Base-by-base conservation (phyloP, 2,113 vertebrate genomes). In the Oxyura jamaicensis region DNA sequence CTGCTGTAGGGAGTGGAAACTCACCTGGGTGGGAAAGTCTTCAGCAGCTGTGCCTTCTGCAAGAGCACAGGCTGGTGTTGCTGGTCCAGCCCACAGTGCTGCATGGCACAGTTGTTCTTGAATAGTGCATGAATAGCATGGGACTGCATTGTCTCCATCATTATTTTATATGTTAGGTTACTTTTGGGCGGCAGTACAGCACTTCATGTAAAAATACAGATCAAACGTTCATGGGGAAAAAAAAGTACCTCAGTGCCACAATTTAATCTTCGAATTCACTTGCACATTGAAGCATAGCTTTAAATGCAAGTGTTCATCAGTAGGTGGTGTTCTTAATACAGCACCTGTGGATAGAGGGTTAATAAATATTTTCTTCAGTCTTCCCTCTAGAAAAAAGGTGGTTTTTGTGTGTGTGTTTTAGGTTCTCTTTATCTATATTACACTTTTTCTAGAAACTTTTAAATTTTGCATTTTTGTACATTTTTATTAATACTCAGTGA, bases 131-230 rank as follows among this genome's bases (percentile, higher is more conserved):
- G 13, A 41, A 35, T 59, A 28, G 20, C 4, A 1, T 2, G 53
- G 26, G 29, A 3, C 5, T 3, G 2, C 0, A 4, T 25, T 48
- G 8, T 23, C 19, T 56, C 52, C 41, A 0, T 25, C 0, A 0
- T 18, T 33, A 1, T 31, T 78, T 33, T 2, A 39, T 23, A 77
- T 5, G 2, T 9, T 10, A 12, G 28, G 36, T 31, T 55, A 22
- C 39, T 74, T 41, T 52, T 59, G 36, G 36, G 2, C 11, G 50
- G 55, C 44, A 65, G 53, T 5, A 5, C 21, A n/a, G 42, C 29
- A 4, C 4, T 68, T 22, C 59, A 66, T 7, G 6, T 2, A 3
- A 63, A 53, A 52, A 56, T 5, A 10, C 19, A 42, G 26, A 44
- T 41, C 4, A 73, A 75, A 21, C n/a, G 22, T 13, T 75, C 7